A percentile compares a stretch with the other conserved stretches of the same genome.
Evolutionary conservation across 2,797 vertebrate genomes (phyloP).

Genomic region (Cichlasoma orientale): DNA sequence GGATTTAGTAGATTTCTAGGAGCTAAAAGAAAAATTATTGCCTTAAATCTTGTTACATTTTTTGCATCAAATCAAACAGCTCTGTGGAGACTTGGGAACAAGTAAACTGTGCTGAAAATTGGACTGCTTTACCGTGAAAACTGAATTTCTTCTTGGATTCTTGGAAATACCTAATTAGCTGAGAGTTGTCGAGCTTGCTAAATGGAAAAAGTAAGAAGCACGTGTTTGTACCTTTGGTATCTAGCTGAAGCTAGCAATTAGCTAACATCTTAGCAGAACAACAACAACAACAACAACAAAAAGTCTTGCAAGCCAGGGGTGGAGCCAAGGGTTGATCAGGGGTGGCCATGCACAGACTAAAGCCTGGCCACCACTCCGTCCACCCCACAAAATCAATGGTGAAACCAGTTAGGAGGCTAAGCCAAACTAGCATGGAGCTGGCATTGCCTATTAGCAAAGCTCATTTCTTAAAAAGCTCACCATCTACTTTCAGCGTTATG

Average conservation of each 20-base stretch:
- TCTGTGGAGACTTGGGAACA: neutral
- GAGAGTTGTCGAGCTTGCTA: neutral
- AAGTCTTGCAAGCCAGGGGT: neutral
- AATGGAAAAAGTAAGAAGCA: neutral
- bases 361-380: neutral
- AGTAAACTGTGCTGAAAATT: neutral
- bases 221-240: neutral
- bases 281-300: rapidly evolving
- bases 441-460: neutral
- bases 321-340: neutral
- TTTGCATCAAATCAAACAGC: neutral
- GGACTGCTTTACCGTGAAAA: neutral
- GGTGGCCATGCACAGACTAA: neutral
- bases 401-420: neutral
- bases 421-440: neutral
- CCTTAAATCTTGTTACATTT: neutral
- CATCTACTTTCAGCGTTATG: neutral
- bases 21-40: neutral
- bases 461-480: neutral
- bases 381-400: neutral
- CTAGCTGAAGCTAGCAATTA: neutral
- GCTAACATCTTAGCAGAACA: neutral
- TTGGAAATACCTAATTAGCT: neutral
- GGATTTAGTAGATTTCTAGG: neutral
- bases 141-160: neutral